Base-by-base conservation (phyloP, 2,797 vertebrate genomes). In the Syngnathus acus region DNA sequence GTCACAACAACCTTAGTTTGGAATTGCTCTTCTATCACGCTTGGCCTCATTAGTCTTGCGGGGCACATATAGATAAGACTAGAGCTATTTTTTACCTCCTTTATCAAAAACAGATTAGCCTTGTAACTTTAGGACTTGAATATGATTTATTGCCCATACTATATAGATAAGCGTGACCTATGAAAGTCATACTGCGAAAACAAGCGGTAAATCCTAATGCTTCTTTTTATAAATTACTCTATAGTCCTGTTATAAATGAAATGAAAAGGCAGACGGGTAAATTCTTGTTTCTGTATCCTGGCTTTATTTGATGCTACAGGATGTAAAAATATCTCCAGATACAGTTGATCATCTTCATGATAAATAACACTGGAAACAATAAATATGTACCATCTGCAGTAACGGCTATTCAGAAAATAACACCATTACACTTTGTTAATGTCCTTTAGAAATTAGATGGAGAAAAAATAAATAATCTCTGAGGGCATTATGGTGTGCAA, bases 221-320 rank as follows among this genome's bases (percentile, higher is more conserved):
- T 16, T 2, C 1, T 48, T 48, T 51, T 21, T 21, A 51, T 51
- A 21, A 45, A n/a, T 19, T n/a, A 50, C 19, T n/a, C 9, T 21
- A 6, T 10, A 21, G 21, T 9, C n/a, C 9, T 5, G 1, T 37
- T 37, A 38, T 17, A 32, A 16, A 60, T n/a, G n/a, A 9, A 40
- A 61, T 32, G 26, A 67, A 63, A 32, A 74, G 13, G 17, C 69
- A 11, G 69, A 79, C 65, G 74, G 37, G 26, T 58, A 14, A 37
- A 26, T 6, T 62, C 6, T 62, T 19, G 10, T 45, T 61, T 62
- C n/a, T 59, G 74, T 68, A 72, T 78, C 72, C 74, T 82, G 78
- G 77, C 78, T 91, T 88, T 90, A 90, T 86, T 89, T 70, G 67
- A 78, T 79, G 77, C 73, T 66, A 65, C 42, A 21, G 67, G 71